Percentiles rank a stretch among this genome's conserved stretches.
phyloP scores from a whole-genome alignment of 2,888 invertebrate species.

The Portevinia maculata region DNA sequence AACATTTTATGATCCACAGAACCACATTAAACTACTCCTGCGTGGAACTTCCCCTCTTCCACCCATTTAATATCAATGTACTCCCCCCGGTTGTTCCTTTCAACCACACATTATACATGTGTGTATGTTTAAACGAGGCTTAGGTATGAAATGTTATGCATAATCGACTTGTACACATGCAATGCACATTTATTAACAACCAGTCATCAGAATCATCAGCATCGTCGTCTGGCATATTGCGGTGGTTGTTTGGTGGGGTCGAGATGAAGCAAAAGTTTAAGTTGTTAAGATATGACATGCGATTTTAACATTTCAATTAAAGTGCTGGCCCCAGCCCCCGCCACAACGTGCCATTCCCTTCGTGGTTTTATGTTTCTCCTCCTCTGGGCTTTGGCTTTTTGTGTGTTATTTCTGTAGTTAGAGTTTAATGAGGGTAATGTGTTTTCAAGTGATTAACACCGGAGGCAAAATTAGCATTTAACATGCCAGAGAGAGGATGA shows the following conservation, averaged over 20 bases:
- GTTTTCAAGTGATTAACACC: conserved; percentile 75
- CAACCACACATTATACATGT: conserved; percentile 29
- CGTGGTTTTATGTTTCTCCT: conserved; percentile 17
- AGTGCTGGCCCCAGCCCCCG: conserved; percentile 30
- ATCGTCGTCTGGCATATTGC: conserved; percentile 11
- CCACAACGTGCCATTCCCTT: background rate
- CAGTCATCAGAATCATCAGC: conserved; percentile 70
- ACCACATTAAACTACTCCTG: conserved; percentile 56
- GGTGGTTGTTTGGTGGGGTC: conserved; percentile 5
- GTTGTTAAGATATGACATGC: conserved; percentile 75
- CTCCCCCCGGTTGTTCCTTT: conserved; percentile 44
- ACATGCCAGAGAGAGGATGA: conserved; percentile 66
- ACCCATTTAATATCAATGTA: conserved; percentile 64
- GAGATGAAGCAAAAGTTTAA: conserved; percentile 62
- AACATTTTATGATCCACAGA: conserved; percentile 70
- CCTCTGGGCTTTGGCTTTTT: conserved; percentile 47
- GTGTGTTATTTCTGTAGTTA: conserved; percentile 71
- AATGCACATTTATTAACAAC: conserved; percentile 73
- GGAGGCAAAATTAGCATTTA: conserved; percentile 74
- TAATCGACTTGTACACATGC: conserved; percentile 72
- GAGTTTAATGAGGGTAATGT: conserved; percentile 74
- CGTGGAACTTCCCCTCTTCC: conserved; percentile 44
- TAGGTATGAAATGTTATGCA: conserved; percentile 70
- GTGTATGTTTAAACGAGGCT: background rate
- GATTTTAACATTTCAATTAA: conserved; percentile 75